These are phyloP conservation scores for Mallateleia sp. DNA, from an alignment of 2,888 invertebrate species.

Conservation along the genomic window DNA sequence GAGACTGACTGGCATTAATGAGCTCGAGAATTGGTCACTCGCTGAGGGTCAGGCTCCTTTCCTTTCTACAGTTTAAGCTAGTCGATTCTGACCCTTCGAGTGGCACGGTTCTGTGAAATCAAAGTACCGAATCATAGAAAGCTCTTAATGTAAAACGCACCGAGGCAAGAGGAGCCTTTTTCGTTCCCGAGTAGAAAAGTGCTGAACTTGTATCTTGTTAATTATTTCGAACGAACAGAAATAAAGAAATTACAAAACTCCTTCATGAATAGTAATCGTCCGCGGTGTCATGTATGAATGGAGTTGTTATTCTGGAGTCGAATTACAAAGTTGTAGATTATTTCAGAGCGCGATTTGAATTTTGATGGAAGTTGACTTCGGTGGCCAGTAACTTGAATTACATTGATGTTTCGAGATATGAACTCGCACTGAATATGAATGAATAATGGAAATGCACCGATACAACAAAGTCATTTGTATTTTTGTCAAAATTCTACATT, in stretches of 20 bases:
- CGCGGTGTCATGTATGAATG: conserved; percentile 69
- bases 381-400: conserved; percentile 72
- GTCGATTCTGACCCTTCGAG: conserved; percentile 79
- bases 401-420: conserved; percentile 76
- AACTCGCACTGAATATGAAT: conserved; percentile 65
- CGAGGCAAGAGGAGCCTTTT: conserved; percentile 63
- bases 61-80: conserved; percentile 33
- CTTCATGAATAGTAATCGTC: conserved; percentile 69
- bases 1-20: conserved; percentile 73
- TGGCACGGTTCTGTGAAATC: conserved; percentile 77
- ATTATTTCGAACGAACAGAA: conserved; percentile 55
- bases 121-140: conserved; percentile 82
- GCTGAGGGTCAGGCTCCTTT: conserved; percentile 49
- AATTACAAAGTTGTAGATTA: conserved; percentile 73
- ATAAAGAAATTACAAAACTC: conserved; percentile 55
- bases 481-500: conserved; percentile 19
- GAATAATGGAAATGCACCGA: conserved; percentile 84
- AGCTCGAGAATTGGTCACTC: conserved; percentile 64
- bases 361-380: conserved; percentile 70
- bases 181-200: conserved; percentile 9
- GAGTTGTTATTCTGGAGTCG: conserved; percentile 68
- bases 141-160: conserved; percentile 81
- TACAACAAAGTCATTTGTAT: conserved; percentile 46
- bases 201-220: conserved; percentile 45
- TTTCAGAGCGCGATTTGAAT: conserved; percentile 74